Evolutionary conservation across 2,113 vertebrate species (phyloP), one percentile per base, ranked within the genome.

Genomic region (Galeopterus variegatus): DNA sequence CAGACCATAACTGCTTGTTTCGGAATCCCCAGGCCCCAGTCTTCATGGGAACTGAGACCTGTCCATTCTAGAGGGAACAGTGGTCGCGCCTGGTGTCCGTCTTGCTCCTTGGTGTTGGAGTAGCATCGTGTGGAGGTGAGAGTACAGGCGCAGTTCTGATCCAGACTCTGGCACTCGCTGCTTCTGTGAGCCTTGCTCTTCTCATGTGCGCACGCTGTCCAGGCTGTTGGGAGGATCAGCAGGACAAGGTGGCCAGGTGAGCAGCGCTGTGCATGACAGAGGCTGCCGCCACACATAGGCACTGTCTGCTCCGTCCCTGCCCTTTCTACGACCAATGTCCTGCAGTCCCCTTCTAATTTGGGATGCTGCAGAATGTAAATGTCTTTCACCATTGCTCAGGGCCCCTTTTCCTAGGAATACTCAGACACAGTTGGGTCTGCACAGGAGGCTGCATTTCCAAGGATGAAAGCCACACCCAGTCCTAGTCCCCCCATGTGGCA

Each of bases 71-170:
- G 18, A 10, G 1, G 4, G 41, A 83, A 69, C 0, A 14, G 48
- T 12, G 31, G 18, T 17, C 12, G 2, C 69, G 33, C 19, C 45
- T 75, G 21, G 18, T 23, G 60, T 80, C 62, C 41, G 1, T 56
- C 36, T 72, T 6, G 33, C 8, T 41, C 64, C 14, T 65, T n/a
- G 1, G 0, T 9, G 5, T 28, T 24, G 36, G 58, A 54, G 14
- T 48, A 52, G 11, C 7, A 0, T 81, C 2, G 11, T n/a, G 28
- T 36, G 33, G 6, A 9, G 18, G 21, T 10, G 24, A 82, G 45
- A 65, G 14, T 2, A 3, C 1, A 1, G 60, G 1, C 17, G 7
- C 15, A 0, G 9, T 67, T 62, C 58, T 10, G 19, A 81, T 23
- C 31, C 31, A 77, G 45, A 26, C 26, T 70, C 75, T 80, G 3